phyloP scores from a whole-genome alignment of 1,140 invertebrate species.

The Sesamia nonagrioides region DNA sequence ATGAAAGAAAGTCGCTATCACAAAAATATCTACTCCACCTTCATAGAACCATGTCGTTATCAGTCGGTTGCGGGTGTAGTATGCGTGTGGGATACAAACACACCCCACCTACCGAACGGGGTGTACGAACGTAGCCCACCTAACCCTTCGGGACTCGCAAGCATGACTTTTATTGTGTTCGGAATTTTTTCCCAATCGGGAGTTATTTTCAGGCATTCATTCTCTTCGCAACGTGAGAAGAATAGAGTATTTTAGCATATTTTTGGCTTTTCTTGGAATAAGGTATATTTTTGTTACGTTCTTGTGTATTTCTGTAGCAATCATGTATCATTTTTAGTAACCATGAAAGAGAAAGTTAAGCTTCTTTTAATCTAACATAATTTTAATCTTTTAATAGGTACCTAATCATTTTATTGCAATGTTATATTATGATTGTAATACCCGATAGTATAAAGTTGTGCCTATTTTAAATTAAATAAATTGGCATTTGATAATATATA shows the following conservation, averaged over 20 bases:
- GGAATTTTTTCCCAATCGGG: conserved; percentile 13
- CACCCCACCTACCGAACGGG: background rate
- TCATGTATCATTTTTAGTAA: no score
- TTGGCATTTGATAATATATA: no score
- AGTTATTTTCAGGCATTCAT: conserved; percentile 20
- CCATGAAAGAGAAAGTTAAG: no score
- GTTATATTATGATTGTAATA: no score
- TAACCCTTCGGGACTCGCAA: conserved; percentile 17
- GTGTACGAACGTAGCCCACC: background rate
- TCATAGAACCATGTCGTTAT: background rate
- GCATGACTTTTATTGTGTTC: conserved; percentile 16
- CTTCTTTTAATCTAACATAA: no score
- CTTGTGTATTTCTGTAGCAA: no score
- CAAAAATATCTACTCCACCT: background rate
- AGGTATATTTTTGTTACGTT: background rate
- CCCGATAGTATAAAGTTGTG: no score
- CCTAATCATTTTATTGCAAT: no score
- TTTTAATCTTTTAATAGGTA: no score
- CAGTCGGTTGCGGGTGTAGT: background rate
- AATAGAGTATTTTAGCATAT: conserved; percentile 5
- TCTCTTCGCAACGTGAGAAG: background rate
- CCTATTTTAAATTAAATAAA: no score
- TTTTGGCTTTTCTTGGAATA: background rate
- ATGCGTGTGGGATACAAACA: background rate
- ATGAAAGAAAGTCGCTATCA: background rate